Evolutionary conservation across 2,797 vertebrate genomes (phyloP).

Genomic region (Schizopygopsis malacanthus): DNA sequence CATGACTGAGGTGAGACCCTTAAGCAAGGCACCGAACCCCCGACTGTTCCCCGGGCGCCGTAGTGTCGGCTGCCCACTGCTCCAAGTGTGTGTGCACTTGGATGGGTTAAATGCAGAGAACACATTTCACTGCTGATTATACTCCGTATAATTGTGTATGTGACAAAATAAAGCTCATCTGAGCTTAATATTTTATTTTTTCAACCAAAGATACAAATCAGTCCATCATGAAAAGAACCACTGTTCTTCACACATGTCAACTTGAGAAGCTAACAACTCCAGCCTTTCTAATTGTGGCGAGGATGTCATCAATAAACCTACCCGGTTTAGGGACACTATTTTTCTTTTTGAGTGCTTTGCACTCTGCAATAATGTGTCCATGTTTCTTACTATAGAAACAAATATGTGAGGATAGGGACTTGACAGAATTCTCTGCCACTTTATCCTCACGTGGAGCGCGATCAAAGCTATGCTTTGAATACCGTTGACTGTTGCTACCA

Average conservation of each 20-base stretch:
- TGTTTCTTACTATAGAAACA: constrained; percentile 1
- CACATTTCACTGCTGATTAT: too few relatives aligned
- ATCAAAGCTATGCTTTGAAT: neutral
- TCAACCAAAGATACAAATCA: constrained; percentile 5
- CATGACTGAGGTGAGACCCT: too few relatives aligned
- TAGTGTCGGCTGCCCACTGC: too few relatives aligned
- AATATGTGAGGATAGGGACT: neutral
- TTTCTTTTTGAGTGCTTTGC: neutral
- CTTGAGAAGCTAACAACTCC: neutral
- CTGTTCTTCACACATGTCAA: neutral
- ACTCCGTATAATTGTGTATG: too few relatives aligned
- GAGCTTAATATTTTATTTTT: too few relatives aligned
- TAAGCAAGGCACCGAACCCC: too few relatives aligned
- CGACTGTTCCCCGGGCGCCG: too few relatives aligned
- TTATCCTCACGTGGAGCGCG: accelerated
- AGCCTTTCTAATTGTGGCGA: neutral
- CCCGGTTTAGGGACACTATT: neutral
- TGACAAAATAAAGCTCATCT: too few relatives aligned
- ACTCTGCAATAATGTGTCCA: constrained; percentile 5
- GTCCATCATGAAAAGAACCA: neutral
- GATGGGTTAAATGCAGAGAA: too few relatives aligned
- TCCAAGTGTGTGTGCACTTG: too few relatives aligned
- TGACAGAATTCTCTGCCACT: neutral
- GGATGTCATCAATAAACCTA: neutral
- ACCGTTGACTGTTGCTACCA: neutral